Base-by-base conservation (phyloP, 1,140 invertebrate species). In the Hormaphis cornu region DNA sequence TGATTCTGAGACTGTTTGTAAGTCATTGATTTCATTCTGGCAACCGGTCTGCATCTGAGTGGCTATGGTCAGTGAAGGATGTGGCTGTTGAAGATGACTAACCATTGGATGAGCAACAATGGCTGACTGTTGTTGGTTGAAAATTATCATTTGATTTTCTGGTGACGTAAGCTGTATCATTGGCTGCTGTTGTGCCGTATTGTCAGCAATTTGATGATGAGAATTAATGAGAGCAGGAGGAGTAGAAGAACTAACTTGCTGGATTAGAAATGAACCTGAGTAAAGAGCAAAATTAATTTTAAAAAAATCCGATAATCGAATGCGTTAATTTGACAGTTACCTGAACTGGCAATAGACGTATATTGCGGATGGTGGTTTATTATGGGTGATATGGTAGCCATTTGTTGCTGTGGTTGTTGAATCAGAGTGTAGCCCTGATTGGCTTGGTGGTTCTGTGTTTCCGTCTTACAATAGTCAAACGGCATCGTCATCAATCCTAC, bases 111-210 rank as follows among this genome's bases (percentile, higher is more conserved):
- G 61, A 22, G 61, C 61, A 3, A 66, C 20, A 16, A 66, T 50
- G 5, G 61, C 61, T 0, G 61, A 66, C 18, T 66, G 61, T 30
- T 66, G 59, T 66, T 66, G 61, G 7, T 66, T 66, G 28, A 66
- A 66, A 66, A 66, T 50, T 0, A 66, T 48, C 61, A 66, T 66
- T 35, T 66, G 61, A 66, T 66, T 66, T 24, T 66, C 61, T 10
- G 61, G 61, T 0, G 61, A 66, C 1, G 61, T 22, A 26, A 66
- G 24, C 18, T 66, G 61, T 33, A 66, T 33, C 40, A 66, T 50
- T 0, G 61, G 61, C 28, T 66, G 61, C 35, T 35, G 61, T 2
- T 66, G 61, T 30, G 40, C 10, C 16, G 2, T 30, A 2, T 8
- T 50, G 9, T 66, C 61, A 1, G 44, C 26, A 33, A 66, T 7